Evolutionary conservation across 2,888 invertebrate species (phyloP).

Genomic region (Hypomecis punctinalis): DNA sequence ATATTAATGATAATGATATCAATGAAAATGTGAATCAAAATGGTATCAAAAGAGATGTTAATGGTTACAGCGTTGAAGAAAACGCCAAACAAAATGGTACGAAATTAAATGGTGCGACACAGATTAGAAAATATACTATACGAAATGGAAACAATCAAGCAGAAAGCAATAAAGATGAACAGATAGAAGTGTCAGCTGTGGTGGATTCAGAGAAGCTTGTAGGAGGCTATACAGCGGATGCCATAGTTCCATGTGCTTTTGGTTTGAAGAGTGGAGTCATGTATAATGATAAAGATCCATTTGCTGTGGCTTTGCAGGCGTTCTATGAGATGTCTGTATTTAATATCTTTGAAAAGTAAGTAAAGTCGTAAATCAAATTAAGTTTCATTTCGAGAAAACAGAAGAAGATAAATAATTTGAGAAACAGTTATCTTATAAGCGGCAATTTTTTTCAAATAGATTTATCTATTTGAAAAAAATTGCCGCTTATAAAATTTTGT

Average conservation of each 20-base stretch:
- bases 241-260: slow-evolving; percentile 80
- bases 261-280: slow-evolving; percentile 76
- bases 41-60: background rate
- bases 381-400: background rate
- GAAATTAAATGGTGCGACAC: slow-evolving; percentile 11
- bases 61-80: too few relatives aligned
- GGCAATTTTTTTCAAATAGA: background rate
- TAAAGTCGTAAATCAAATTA: slow-evolving; percentile 32
- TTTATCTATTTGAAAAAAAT: background rate
- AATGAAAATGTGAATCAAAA: slow-evolving; percentile 10
- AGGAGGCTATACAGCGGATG: slow-evolving; percentile 79
- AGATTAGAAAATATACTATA: background rate
- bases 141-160: slow-evolving; percentile 10
- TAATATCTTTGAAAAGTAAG: slow-evolving; percentile 80
- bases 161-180: slow-evolving; percentile 26
- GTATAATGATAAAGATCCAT: slow-evolving; percentile 74
- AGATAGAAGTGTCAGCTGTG: slow-evolving; percentile 42
- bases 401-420: too few relatives aligned
- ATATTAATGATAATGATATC: background rate
- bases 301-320: slow-evolving; percentile 76
- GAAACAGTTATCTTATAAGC: too few relatives aligned
- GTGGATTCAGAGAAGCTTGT: slow-evolving; percentile 72
- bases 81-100: background rate
- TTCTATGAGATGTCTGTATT: slow-evolving; percentile 75
- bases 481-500: too few relatives aligned